Percentiles rank a stretch among this genome's conserved stretches.
Conservation (phyloP, 2,888 invertebrate species). For the Aspidapion aeneum region DNA sequence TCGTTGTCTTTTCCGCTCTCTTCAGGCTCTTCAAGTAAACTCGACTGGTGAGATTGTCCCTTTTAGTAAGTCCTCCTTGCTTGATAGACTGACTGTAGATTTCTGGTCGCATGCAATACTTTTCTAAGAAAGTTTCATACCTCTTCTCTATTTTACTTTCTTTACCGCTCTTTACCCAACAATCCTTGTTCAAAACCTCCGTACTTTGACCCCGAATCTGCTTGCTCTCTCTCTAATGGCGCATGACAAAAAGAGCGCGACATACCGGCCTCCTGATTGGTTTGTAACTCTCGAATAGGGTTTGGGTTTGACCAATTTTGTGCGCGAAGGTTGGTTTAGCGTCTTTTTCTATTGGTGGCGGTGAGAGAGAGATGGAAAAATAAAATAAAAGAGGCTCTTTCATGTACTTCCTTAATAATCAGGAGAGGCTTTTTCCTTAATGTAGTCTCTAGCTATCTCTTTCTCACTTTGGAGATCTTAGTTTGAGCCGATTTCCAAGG, state of each 20-base stretch:
- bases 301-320: not conserved
- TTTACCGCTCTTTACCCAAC: not conserved
- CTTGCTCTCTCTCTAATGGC: not conserved
- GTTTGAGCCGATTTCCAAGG: not conserved
- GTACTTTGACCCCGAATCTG: not conserved
- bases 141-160: not conserved
- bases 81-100: too few species aligned
- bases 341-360: not conserved
- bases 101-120: not conserved
- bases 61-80: too few species aligned
- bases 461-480: not conserved
- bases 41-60: too few species aligned
- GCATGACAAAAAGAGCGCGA: not conserved
- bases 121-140: too few species aligned
- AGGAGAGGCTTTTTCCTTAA: not conserved
- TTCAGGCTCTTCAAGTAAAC: too few species aligned
- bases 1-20: too few species aligned
- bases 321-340: not conserved
- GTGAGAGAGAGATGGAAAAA: not conserved
- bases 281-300: not conserved
- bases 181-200: not conserved
- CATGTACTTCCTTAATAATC: not conserved
- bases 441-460: not conserved
- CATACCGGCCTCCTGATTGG: not conserved
- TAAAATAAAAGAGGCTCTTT: not conserved